Evolutionary conservation across 2,113 vertebrate species (phyloP).

Genomic region (Sphyrna mokarran): DNA sequence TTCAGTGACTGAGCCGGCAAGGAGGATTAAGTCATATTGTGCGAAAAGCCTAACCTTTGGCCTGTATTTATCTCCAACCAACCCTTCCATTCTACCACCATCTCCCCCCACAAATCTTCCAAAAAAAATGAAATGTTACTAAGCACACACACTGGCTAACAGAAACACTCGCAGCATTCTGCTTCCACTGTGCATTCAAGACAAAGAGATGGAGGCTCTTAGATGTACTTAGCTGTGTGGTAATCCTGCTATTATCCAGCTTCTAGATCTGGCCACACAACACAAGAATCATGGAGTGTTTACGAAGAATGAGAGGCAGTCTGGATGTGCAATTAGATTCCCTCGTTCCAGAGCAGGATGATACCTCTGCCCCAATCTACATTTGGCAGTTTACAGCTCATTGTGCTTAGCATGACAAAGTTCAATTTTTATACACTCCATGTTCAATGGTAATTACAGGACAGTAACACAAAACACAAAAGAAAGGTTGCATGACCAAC

Average conservation of each 20-base stretch:
- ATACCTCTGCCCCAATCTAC: background rate
- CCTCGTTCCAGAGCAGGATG: background rate
- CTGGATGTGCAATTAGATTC: background rate
- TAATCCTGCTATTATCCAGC: background rate
- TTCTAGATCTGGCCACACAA: background rate
- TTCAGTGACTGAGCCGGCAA: background rate
- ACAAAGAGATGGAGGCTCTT: background rate
- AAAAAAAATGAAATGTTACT: background rate
- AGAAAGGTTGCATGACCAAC: background rate
- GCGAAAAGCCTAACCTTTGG: background rate
- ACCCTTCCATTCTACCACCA: no score
- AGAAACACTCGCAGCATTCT: background rate
- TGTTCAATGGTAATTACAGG: background rate
- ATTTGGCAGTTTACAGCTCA: background rate
- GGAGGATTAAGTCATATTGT: conserved; percentile 14
- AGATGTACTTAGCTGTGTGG: background rate
- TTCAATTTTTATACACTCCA: no score
- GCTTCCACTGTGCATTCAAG: background rate
- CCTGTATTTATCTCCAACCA: background rate
- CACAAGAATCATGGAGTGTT: background rate
- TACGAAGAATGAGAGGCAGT: background rate
- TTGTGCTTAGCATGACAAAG: background rate
- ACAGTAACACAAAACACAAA: background rate
- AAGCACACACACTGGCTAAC: background rate
- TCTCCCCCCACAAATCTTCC: background rate